Percentiles rank a stretch among this genome's conserved stretches.
Evolutionary conservation across 2,888 invertebrate genomes (phyloP).

Genomic region (Idaea straminata): DNA sequence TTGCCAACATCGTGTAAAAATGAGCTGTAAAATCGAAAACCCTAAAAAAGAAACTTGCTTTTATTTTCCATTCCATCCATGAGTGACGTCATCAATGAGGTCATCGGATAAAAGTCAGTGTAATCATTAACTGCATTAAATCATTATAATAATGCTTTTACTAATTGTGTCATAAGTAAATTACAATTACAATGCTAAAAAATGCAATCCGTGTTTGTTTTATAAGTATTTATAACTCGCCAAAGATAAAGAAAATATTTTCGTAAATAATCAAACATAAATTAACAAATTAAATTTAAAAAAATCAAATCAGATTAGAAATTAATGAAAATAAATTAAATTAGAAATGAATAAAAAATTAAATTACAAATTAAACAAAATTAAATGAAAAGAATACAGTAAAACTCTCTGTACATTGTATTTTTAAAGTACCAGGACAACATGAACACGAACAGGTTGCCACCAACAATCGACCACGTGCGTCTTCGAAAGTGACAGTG

Average conservation of each 20-base stretch:
- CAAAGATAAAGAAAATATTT: too few relatives aligned
- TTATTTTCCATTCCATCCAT: not conserved
- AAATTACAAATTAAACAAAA: not conserved
- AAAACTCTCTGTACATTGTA: not conserved
- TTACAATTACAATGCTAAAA: not conserved
- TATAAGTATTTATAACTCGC: too few relatives aligned
- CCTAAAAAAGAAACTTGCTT: not conserved
- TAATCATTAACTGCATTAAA: not conserved
- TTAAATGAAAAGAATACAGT: not conserved
- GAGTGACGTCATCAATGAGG: not conserved
- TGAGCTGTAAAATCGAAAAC: not conserved
- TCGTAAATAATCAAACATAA: too few relatives aligned
- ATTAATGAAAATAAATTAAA: too few relatives aligned
- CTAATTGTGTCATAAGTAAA: not conserved
- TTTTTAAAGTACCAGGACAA: constrained; percentile 17
- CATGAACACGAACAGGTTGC: constrained; percentile 25
- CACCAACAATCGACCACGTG: constrained; percentile 25
- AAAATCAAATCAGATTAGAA: too few relatives aligned
- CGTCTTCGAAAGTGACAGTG: constrained; percentile 33
- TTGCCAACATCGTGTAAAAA: too few relatives aligned
- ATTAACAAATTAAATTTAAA: too few relatives aligned
- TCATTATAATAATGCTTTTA: not conserved
- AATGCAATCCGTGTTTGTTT: not conserved
- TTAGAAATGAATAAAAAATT: too few relatives aligned
- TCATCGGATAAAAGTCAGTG: not conserved